Conservation (phyloP, 2,888 invertebrate genomes). For the Noctuana brunneofusca region DNA sequence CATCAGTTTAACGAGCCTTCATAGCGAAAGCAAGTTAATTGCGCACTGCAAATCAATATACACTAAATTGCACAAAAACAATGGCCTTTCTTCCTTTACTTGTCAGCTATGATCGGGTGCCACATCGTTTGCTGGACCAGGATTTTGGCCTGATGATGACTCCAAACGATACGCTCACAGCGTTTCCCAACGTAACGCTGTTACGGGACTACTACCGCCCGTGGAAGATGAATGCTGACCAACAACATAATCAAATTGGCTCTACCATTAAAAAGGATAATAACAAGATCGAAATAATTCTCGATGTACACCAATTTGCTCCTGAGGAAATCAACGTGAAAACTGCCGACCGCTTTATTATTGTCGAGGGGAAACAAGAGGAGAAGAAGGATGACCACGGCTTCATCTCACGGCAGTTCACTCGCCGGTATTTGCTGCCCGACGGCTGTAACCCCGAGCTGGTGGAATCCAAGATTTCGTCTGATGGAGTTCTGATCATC, state of each 20-base stretch:
- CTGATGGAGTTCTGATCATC: constrained; percentile 88
- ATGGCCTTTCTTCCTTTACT: constrained; percentile 57
- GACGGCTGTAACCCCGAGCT: constrained; percentile 86
- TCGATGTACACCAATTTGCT: constrained; percentile 89
- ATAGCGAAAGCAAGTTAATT: constrained; percentile 33
- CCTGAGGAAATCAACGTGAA: constrained; percentile 89
- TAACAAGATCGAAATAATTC: constrained; percentile 83
- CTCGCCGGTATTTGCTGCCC: constrained; percentile 88
- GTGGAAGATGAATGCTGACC: constrained; percentile 59
- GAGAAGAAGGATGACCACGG: constrained; percentile 90
- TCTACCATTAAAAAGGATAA: constrained; percentile 75
- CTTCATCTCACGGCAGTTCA: constrained; percentile 88
- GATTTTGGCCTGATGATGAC: constrained; percentile 70
- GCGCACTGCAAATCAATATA: constrained; percentile 7
- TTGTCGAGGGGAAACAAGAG: constrained; percentile 90
- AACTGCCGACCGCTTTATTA: constrained; percentile 85
- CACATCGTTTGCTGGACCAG: constrained; percentile 63
- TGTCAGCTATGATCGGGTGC: constrained; percentile 51
- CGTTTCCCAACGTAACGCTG: constrained; percentile 52
- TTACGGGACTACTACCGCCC: constrained; percentile 60
- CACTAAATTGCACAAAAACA: constrained; percentile 22
- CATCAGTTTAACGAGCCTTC: constrained; percentile 42
- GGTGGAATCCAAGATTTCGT: constrained; percentile 87
- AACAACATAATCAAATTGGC: constrained; percentile 68
- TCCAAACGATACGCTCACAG: constrained; percentile 66